Base-by-base conservation (phyloP, 1,140 invertebrate species). In the Grapholita molesta region DNA sequence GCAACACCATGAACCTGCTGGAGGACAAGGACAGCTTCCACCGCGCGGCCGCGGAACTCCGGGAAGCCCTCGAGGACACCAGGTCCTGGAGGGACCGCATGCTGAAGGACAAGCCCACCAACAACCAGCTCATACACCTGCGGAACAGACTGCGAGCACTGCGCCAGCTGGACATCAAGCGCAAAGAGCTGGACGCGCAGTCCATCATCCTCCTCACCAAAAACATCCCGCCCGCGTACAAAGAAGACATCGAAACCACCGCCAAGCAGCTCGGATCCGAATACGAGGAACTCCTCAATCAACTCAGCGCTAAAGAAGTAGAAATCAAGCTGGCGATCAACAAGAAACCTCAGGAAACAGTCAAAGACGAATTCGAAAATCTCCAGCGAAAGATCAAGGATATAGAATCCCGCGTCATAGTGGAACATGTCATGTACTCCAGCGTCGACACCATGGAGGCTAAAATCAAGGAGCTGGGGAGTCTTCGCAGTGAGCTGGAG, bases 351-450 rank as follows among this genome's bases (percentile, higher is more conserved):
- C 66, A 66, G 4, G 72, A 75, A 0, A 48, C 70, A 4, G 70
- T 76, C 32, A 74, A 82, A 6, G 83, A 86, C 38, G 77, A 83
- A 5, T 86, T 80, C 61, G 78, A 74, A 28, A 64, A 33, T 1
- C 69, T 89, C 6, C 81, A 88, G 35, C 70, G 23, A 8, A 79
- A 78, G 24, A 77, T 88, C 3, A 76, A 86, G 23, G 73, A 83
- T 9, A 88, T 93, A 55, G 85, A 92, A 8, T 65, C 71, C 2
- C 84, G 88, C 42, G 86, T 93, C 3, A 78, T 86, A 0, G 69
- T 75, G 2, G 89, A 91, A 55, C 92, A 94, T 69, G 93, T 93
- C 1, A 93, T 95, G 67, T 86, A 93, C 15, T 89, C 90, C 1
- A 79, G 92, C 12, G 78, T 78, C 38, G 81, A 87, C 2, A 71